These are phyloP conservation scores for Trichonephila clavipes DNA, from an alignment of 1,140 invertebrate genomes.

Conservation along the genomic window DNA sequence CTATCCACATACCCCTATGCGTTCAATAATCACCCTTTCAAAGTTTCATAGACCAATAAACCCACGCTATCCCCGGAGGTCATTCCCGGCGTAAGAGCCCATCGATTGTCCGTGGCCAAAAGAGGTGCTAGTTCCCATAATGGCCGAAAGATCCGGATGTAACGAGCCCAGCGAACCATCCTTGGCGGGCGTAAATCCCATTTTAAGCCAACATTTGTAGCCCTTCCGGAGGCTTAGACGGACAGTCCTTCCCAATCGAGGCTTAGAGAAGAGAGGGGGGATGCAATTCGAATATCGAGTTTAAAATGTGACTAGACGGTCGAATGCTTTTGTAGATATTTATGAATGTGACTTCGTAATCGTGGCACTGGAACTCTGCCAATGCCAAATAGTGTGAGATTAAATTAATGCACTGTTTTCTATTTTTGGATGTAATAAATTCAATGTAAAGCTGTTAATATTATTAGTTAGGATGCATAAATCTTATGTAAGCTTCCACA, in stretches of 20 bases:
- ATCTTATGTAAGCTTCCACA: too few species aligned
- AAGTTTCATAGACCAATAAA: conserved; percentile 29
- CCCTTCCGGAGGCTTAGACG: background rate
- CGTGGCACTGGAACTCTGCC: too few species aligned
- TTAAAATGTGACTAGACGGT: background rate
- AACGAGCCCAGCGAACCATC: background rate
- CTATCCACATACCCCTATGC: background rate
- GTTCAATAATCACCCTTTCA: background rate
- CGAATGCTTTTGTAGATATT: too few species aligned
- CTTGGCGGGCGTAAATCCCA: conserved; percentile 18
- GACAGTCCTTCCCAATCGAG: conserved; percentile 3
- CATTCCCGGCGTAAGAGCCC: background rate
- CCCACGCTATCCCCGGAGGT: background rate
- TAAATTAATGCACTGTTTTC: too few species aligned
- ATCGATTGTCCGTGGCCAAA: background rate
- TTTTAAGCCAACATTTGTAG: conserved; percentile 25
- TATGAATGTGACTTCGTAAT: too few species aligned
- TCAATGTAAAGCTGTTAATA: too few species aligned
- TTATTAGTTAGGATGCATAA: too few species aligned
- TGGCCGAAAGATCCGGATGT: background rate
- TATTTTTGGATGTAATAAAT: too few species aligned
- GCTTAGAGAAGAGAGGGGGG: background rate
- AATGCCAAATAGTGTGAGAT: too few species aligned
- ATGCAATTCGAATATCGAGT: background rate
- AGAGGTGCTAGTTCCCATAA: background rate